Conservation (phyloP, 2,797 vertebrate species). For the Sylvilagus floridanus region DNA sequence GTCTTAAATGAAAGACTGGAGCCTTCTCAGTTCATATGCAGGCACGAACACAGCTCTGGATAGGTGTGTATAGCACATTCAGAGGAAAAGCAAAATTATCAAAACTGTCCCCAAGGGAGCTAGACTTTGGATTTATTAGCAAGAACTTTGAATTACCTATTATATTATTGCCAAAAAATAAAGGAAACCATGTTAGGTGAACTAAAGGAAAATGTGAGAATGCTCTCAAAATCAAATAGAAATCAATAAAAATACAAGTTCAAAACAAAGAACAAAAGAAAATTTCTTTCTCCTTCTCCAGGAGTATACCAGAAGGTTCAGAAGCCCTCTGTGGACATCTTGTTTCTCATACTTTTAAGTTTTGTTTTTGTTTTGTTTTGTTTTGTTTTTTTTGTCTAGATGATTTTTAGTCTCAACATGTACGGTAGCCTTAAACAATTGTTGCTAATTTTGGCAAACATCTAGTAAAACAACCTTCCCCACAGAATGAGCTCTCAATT, state of each 20-base stretch:
- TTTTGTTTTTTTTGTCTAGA: not conserved
- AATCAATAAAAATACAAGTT: too few relatives aligned
- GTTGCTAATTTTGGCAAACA: not conserved
- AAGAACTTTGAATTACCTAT: too few relatives aligned
- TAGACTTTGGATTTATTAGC: too few relatives aligned
- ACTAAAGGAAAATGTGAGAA: too few relatives aligned
- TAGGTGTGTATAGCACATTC: too few relatives aligned
- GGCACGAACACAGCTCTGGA: not conserved
- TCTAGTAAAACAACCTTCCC: not conserved
- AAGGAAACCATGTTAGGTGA: too few relatives aligned
- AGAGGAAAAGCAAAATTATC: too few relatives aligned
- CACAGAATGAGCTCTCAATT: not conserved
- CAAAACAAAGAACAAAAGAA: too few relatives aligned
- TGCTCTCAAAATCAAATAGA: too few relatives aligned
- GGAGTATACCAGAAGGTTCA: not conserved
- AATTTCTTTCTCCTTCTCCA: not conserved
- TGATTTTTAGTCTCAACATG: not conserved
- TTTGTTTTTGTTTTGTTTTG: not conserved
- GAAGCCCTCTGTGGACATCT: not conserved
- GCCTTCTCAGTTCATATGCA: not conserved
- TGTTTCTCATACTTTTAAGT: not conserved
- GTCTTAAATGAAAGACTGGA: not conserved
- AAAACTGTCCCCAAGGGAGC: too few relatives aligned
- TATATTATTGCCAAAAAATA: too few relatives aligned
- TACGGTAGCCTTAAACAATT: not conserved